phyloP scores from a whole-genome alignment of 2,797 vertebrate genomes.

The Malurus leucopterus region DNA sequence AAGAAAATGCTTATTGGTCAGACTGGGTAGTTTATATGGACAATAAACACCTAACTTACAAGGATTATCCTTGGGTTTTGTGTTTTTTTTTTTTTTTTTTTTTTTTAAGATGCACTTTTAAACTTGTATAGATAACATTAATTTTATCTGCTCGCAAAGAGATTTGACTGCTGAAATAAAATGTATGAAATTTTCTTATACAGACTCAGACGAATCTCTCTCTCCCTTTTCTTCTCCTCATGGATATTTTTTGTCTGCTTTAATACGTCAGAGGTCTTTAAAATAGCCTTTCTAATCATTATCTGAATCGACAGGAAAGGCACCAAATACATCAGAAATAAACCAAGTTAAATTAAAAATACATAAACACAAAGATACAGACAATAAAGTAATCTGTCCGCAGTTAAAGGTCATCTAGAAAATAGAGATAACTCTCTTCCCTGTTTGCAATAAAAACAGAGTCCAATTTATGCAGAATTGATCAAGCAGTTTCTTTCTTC shows the following conservation, averaged over 20 bases:
- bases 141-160: not conserved
- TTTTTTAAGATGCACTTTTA: not conserved
- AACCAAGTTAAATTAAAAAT: conserved; percentile 43
- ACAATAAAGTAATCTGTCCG: conserved; percentile 7
- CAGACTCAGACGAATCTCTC: not conserved
- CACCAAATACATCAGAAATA: conserved; percentile 18
- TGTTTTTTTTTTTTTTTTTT: not conserved
- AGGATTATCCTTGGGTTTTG: not conserved
- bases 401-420: not conserved
- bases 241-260: not conserved
- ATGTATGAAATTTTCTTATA: not conserved
- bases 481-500: not conserved
- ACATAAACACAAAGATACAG: not conserved
- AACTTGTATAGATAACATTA: not conserved
- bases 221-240: not conserved
- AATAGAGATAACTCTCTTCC: not conserved
- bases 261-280: not conserved
- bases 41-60: not conserved
- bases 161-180: not conserved
- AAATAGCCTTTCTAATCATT: conserved; percentile 12
- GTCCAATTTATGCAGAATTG: not conserved
- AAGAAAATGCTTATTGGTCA: not conserved
- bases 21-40: not conserved
- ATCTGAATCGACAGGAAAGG: not conserved
- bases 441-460: not conserved